Conservation (phyloP, 2,797 vertebrate genomes). For the Notamacropus eugenii region DNA sequence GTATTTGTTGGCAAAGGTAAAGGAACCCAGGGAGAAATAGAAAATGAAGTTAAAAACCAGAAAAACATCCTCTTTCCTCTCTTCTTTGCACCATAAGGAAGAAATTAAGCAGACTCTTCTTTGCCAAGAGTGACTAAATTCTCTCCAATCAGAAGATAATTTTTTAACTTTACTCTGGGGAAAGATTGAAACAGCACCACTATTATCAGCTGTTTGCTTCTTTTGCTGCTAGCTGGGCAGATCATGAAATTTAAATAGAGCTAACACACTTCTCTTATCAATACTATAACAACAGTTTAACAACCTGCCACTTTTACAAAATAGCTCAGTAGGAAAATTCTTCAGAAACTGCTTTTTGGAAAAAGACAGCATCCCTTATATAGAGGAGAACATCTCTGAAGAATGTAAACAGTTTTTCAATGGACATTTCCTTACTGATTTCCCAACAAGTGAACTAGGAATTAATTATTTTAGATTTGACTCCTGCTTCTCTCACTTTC, state of each 20-base stretch:
- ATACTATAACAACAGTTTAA: not conserved
- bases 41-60: not conserved
- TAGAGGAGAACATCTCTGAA: conserved; percentile 6
- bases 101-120: not conserved
- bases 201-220: conserved; percentile 18
- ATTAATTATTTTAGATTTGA: not conserved
- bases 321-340: not conserved
- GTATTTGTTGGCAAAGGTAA: not conserved
- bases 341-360: not conserved
- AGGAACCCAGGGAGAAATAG: not conserved
- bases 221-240: not conserved
- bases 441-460: not conserved
- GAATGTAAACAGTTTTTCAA: not conserved
- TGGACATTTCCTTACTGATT: not conserved
- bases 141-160: not conserved
- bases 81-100: not conserved
- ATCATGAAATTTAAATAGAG: not conserved
- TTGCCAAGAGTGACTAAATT: not conserved
- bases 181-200: not conserved
- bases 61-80: not conserved
- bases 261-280: not conserved
- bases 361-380: not conserved
- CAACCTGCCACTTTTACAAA: conserved; percentile 9
- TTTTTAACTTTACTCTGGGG: conserved; percentile 2
- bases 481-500: not conserved